Evolutionary conservation across 2,888 invertebrate species (phyloP), one percentile per base, ranked within the genome.

Genomic region (Sussaba pulchella): DNA sequence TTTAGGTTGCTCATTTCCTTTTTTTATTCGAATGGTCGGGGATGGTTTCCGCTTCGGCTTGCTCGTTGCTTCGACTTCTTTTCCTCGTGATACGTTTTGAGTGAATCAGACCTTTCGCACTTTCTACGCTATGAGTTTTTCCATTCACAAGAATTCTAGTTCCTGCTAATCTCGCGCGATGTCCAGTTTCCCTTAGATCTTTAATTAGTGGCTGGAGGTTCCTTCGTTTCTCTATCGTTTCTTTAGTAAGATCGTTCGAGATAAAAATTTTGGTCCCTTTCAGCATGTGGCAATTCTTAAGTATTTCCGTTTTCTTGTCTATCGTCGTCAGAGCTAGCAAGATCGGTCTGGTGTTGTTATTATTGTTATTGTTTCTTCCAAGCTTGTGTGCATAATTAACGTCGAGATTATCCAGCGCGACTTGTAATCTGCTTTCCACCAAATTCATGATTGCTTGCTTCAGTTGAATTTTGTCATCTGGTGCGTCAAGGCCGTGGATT

Each of bases 181-280:
- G 54, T 6, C 54, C 54, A 3, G 54, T 12, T n/a, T 54, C 54
- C 4, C 54, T 10, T 24, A 54, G 26, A 19, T 54, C 54, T 54
- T 54, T 24, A 54, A 54, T 26, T 54, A 54, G 24, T 9, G 54
- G 54, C 19, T 54, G 54, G 2, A 54, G 54, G 12, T 54, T 54
- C 12, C 54, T 24, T n/a, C 54, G 54, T 24, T 54, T 19, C 2
- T 52, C 50, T 8, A 52, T 19, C 21, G 50, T 21, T 10, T 21
- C 50, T 21, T 52, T 52, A 21, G 6, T 9, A 12, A 52, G 21
- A 21, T 52, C 21, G 6, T 21, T 52, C 50, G 50, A 52, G 21
- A 52, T 19, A 21, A 10, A 52, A 10, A 52, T 52, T 19, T 52
- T 52, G 6, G 50, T 52, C 21, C 50, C 50, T 52, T 52, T 52